Base-by-base conservation (phyloP, 2,888 invertebrate genomes). In the Callinectes sapidus region DNA sequence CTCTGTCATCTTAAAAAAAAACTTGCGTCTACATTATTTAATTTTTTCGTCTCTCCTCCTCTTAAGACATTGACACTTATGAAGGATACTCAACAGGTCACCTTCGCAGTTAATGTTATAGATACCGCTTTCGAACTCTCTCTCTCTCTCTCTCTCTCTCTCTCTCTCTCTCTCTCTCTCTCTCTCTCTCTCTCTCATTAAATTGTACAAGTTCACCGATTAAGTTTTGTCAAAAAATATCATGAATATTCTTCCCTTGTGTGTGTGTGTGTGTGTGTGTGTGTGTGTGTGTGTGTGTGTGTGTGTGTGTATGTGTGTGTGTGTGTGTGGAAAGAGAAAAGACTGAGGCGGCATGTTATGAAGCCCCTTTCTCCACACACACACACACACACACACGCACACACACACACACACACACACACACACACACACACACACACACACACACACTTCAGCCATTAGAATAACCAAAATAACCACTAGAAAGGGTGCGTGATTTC, bases 381-480 rank as follows among this genome's bases (percentile, higher is more conserved):
- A 48, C 6, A 48, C 48, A 48, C 6, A 48, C 48, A 48, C 28
- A n/a, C 28, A 39, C 39, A 39, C 39, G 5, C 39, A 39, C 39
- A 39, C 39, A 39, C 39, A 39, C 39, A 39, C 39, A 39, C 39
- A 39, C 39, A 39, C 39, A 39, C 39, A 39, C 39, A 39, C 39
- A 39, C 39, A 39, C 39, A 39, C 39, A 39, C 39, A 39, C 39
- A 39, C 39, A 39, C 39, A 39, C 39, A 39, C 39, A 39, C 39
- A 39, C 39, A 39, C 71, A 6, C 71, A 18, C n/a, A n/a, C 71
- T 14, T 35, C 81, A 10, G 81, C 14, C 81, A 35, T 81, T 10
- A 35, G 35, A 81, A 81, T 81, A 81, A 16, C 81, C 81, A 32
- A 81, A 81, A 81, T 81, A 81, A 16, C 81, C 81, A 32, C 71